Conservation (phyloP, 2,888 invertebrate species). For the Athrips mouffetella region DNA sequence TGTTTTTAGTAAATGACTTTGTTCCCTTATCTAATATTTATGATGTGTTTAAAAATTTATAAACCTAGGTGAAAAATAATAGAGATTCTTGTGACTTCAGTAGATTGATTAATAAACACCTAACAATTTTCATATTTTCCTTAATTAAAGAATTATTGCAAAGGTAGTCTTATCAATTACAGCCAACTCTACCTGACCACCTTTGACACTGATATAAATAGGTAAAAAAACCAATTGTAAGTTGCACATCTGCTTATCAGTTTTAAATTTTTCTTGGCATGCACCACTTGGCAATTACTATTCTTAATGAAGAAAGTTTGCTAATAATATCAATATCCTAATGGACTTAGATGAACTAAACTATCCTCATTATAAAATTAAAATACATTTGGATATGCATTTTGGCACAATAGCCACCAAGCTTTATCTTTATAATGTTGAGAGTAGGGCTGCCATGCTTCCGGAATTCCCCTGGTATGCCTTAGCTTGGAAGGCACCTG, state of each 20-base stretch:
- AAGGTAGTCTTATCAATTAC: constrained; percentile 1
- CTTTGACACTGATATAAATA: constrained; percentile 6
- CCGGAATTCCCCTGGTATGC: no score
- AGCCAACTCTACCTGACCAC: constrained; percentile 5
- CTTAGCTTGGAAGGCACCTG: no score
- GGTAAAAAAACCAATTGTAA: constrained; percentile 6
- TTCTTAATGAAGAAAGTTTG: constrained; percentile 1
- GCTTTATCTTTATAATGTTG: neutral
- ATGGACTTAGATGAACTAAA: constrained; percentile 4
- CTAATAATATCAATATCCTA: constrained; percentile 3
- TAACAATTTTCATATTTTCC: neutral
- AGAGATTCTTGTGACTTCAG: no score
- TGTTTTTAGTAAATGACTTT: no score
- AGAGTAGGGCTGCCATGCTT: no score
- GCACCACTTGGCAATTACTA: constrained; percentile 5
- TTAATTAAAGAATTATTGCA: neutral
- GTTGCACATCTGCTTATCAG: constrained; percentile 2
- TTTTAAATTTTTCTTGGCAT: constrained; percentile 11
- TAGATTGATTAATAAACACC: no score
- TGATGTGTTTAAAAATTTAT: no score
- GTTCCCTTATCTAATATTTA: no score
- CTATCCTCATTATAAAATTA: neutral
- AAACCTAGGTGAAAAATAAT: no score
- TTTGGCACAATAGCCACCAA: neutral
- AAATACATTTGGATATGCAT: neutral